Base-by-base conservation (phyloP, 2,113 vertebrate species). In the Entomyzon cyanotis region DNA sequence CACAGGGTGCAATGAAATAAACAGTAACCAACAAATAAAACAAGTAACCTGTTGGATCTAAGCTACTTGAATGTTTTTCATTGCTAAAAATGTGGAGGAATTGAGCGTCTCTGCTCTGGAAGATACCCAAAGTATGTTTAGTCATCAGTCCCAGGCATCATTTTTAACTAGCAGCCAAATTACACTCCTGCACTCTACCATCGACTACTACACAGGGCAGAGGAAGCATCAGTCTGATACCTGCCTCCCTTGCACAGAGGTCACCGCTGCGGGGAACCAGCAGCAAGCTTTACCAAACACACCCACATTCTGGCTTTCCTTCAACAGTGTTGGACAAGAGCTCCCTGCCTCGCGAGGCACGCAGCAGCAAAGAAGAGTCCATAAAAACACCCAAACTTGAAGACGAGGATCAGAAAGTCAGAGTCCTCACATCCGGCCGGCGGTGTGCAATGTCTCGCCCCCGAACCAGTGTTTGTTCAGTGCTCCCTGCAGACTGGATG, bases 241-340 rank as follows among this genome's bases (percentile, higher is more conserved):
- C 87, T 95, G 94, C 93, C 93, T 85, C 81, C 84, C 90, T 96
- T 90, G 87, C 78, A 84, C 91, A 96, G 88, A 94, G 92, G 83
- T 96, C 84, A 90, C 80, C 2, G 35, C 88, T 33, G 2, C 9
- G 0, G 89, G 89, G 91, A 96, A 87, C 78, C 95, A 94, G 89
- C 55, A 84, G 96, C 95, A 96, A 89, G 81, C 92, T 85, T 94
- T 85, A 88, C 90, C 90, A 85, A 94, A 96, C 93, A 95, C 78
- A 95, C 94, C 93, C 93, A 91, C 86, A 80, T 90, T 95, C 94
- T 95, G 95, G 93, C 94, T 97, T 92, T 92, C 93, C 93, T 96
- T 97, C 93, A 52, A 97, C 98, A 98, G 98, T 98, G 98, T 98
- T 98, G 98, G 98, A 98, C 98, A 97, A 98, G 95, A 96, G 94